A percentile compares a stretch with the other conserved stretches of the same genome.
These are phyloP conservation scores for Aptenodytes forsteri DNA, from an alignment of 2,113 vertebrate genomes.

Conservation along the genomic window DNA sequence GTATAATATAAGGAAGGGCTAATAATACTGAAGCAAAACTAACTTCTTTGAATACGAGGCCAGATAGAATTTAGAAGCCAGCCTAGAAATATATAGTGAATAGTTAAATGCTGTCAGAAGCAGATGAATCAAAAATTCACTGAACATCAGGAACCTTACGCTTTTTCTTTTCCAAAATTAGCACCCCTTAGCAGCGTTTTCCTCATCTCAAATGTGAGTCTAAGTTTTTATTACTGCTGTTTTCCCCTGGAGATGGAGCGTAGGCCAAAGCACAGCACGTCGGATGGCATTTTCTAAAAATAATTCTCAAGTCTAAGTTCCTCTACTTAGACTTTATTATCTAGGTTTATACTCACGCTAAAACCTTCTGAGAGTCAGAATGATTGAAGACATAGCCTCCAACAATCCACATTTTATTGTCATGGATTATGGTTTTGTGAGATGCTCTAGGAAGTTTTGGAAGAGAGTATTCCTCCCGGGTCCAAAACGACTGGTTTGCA, in stretches of 20 bases:
- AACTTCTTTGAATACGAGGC: neutral
- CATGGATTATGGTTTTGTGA: conserved; percentile 89
- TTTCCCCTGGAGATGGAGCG: neutral
- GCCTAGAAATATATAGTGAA: neutral
- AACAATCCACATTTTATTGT: conserved; percentile 92
- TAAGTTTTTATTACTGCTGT: neutral
- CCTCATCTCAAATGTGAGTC: neutral
- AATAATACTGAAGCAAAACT: neutral
- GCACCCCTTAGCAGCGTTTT: neutral
- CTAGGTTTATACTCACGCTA: conserved; percentile 85
- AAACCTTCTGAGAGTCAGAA: conserved; percentile 91
- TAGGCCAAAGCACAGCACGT: neutral
- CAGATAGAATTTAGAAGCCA: neutral
- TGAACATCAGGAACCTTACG: neutral
- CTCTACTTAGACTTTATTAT: neutral
- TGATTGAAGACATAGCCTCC: conserved; percentile 97
- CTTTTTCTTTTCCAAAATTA: neutral
- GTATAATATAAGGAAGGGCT: neutral
- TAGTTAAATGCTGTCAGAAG: neutral
- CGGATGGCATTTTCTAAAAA: neutral
- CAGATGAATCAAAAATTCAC: neutral
- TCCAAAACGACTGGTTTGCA: conserved; percentile 92
- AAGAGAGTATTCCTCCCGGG: conserved; percentile 78
- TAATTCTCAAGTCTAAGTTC: neutral
- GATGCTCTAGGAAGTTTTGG: conserved; percentile 87